phyloP scores from a whole-genome alignment of 2,797 vertebrate species.

The Acanthurus leucopareius region DNA sequence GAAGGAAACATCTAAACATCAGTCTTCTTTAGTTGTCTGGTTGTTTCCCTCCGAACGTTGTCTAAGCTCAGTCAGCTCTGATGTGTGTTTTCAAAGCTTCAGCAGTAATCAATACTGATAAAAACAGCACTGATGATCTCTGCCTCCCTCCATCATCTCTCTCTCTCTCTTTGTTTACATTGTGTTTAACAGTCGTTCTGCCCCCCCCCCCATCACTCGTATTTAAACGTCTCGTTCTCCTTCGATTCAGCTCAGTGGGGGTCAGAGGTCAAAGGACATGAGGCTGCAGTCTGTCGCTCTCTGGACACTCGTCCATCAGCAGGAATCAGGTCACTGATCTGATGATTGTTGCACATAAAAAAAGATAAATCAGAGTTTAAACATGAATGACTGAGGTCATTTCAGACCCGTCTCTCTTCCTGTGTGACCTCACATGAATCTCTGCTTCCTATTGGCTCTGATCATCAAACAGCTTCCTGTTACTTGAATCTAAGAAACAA shows the following conservation, averaged over 20 bases:
- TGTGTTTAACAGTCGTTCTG: background rate
- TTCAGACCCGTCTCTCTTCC: no score
- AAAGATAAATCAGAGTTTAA: background rate
- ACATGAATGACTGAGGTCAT: background rate
- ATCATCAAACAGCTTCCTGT: background rate
- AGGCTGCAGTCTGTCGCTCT: background rate
- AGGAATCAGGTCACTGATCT: background rate
- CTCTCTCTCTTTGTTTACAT: background rate
- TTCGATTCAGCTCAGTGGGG: no score
- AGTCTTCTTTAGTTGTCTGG: no score
- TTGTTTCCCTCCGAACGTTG: background rate
- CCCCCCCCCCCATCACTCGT: background rate
- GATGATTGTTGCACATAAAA: background rate
- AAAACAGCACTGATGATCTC: constrained; percentile 5
- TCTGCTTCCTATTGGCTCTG: background rate
- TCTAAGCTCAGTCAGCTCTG: background rate
- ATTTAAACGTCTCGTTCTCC: no score
- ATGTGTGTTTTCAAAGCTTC: background rate
- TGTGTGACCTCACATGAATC: background rate
- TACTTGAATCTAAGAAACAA: background rate
- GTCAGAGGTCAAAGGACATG: background rate
- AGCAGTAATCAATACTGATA: constrained; percentile 4
- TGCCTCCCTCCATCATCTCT: constrained; percentile 2
- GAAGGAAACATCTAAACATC: no score
- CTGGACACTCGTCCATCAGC: background rate